These are phyloP conservation scores for Lagorchestes hirsutus DNA, from an alignment of 2,797 vertebrate genomes.

Conservation along the genomic window DNA sequence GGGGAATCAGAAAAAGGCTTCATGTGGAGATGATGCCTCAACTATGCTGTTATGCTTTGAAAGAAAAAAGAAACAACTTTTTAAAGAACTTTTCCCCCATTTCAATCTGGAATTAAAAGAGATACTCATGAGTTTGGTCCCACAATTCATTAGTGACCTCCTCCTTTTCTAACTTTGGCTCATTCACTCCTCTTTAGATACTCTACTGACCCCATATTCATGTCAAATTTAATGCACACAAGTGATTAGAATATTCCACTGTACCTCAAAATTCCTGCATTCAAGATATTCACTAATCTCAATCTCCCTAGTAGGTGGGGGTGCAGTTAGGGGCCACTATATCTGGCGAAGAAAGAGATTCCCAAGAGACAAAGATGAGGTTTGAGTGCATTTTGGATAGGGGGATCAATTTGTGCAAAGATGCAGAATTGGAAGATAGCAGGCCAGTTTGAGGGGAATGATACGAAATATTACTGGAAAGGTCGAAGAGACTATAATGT, in stretches of 20 bases:
- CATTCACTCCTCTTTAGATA: neutral
- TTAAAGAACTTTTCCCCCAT: neutral
- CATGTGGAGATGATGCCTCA: neutral
- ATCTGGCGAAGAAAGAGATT: neutral
- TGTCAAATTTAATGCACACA: neutral
- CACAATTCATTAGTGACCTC: neutral
- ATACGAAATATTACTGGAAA: neutral
- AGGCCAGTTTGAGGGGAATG: neutral
- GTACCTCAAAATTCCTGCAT: neutral
- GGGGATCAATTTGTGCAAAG: neutral
- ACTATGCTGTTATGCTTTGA: neutral
- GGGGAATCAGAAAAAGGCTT: neutral
- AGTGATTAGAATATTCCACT: neutral
- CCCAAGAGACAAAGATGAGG: neutral
- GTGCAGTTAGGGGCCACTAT: neutral
- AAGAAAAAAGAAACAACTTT: neutral
- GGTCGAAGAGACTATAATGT: neutral
- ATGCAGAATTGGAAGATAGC: neutral
- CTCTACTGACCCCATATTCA: neutral
- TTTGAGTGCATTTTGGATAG: too few species aligned
- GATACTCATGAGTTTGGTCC: neutral
- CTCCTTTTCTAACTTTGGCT: neutral
- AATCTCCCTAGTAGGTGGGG: neutral
- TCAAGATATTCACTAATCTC: neutral
- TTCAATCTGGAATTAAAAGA: neutral